phyloP scores from a whole-genome alignment of 2,888 invertebrate genomes.

The Coleophora flavipennella region DNA sequence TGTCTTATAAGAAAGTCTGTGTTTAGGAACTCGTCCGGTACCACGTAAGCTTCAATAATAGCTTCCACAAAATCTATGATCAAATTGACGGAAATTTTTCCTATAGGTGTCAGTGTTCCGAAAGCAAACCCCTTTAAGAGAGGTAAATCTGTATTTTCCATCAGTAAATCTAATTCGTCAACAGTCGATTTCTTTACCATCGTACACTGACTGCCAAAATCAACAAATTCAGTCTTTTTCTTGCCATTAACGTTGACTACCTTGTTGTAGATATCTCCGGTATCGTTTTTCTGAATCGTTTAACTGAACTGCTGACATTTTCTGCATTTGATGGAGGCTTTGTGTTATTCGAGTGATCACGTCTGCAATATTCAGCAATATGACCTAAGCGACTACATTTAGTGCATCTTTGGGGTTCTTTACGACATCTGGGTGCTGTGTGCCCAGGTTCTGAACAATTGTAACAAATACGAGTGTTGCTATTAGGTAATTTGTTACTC shows the following conservation, averaged over 20 bases:
- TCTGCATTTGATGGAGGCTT: neutral
- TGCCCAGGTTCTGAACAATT: neutral
- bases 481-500: neutral
- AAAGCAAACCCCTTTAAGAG: conserved; percentile 8
- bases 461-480: neutral
- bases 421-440: neutral
- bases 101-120: neutral
- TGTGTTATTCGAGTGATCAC: neutral
- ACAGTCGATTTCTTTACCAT: conserved; percentile 1
- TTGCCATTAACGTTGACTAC: conserved; percentile 2
- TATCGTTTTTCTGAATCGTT: neutral
- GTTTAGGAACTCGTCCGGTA: conserved; percentile 2
- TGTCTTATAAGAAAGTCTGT: conserved; percentile 8
- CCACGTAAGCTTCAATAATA: conserved; percentile 3
- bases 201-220: conserved; percentile 11
- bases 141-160: neutral
- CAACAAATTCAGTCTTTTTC: conserved; percentile 3
- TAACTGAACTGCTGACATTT: neutral
- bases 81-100: neutral
- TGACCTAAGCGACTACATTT: neutral
- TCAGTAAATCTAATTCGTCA: neutral
- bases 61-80: conserved; percentile 2
- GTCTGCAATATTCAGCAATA: neutral
- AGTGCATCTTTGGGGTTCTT: neutral
- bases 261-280: conserved; percentile 7